Evolutionary conservation across 1,140 invertebrate species (phyloP), one percentile per base, ranked within the genome.

Genomic region (Heliconius hermathena): DNA sequence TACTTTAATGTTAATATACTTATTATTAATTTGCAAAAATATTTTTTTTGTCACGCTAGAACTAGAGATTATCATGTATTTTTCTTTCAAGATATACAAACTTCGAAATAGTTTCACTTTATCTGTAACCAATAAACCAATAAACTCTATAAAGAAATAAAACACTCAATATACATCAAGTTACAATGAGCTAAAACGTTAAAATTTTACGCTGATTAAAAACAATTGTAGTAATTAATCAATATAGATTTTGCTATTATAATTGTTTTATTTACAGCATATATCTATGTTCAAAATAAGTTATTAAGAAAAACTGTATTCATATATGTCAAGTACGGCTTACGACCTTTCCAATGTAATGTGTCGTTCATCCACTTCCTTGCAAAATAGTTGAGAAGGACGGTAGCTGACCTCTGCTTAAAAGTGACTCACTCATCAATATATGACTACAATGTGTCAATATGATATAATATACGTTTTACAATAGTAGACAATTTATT

Each of bases 341-440:
- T 57, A 74, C 54, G 72, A 78, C 72, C 73, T 74, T 79, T 79
- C 41, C 57, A 66, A 29, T 74, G 73, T 70, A 74, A 78, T 73
- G 52, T 41, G 41, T 74, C 73, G 77, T 74, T 79, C 73, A 79
- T 79, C 78, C 73, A 75, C 73, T 79, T 79, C 78, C 78, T 74
- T 74, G 78, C 78, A 79, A 79, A 79, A 71, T 79, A 74, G 57
- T 49, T 52, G 41, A 41, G 77, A 75, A 79, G 78, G 78, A 74
- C 78, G 73, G 52, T 74, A 49, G 54, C 78, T 79, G 78, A 79
- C 78, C 73, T 79, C 77, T 79, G 13, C 26, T 66, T 66, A 26
- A 66, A 60, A 66, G 26, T 66, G 60, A 66, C 60, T 26, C 60
- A 66, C 26, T 22, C 26, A 29, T 66, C 60, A 66, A 66, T 66